Base-by-base conservation (phyloP, 2,113 vertebrate genomes). In the Theristicus caerulescens region DNA sequence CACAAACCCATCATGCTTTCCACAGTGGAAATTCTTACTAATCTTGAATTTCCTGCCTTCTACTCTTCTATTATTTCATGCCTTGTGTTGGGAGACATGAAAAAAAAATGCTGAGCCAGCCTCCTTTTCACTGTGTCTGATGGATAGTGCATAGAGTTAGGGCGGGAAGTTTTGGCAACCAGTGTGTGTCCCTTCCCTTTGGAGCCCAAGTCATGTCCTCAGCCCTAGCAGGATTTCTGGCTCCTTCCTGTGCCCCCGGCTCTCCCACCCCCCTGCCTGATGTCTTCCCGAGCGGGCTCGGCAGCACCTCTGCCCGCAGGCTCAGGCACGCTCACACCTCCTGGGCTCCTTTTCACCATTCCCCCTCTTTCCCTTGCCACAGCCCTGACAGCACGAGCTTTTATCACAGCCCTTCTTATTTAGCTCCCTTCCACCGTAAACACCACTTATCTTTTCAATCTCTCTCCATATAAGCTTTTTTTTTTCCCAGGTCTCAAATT, bases 371-470 rank as follows among this genome's bases (percentile, higher is more conserved):
- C 32, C 32, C 65, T 71, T 86, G 80, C 93, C 78, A 69, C 70
- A 85, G 66, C 73, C 70, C 84, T 91, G 90, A 88, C 91, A 96
- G 90, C 94, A 72, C 0, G 0, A 89, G 84, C 77, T 93, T 94
- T 95, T 97, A 94, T 95, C 93, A 77, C 70, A 95, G 78, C 47
- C 84, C 73, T 82, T 90, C 91, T 90, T 97, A 97, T 97, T 97
- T 96, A 97, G 91, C 89, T 96, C 91, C 36, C 66, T 95, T 94
- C 91, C 81, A 93, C 93, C 0, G 12, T 97, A 97, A 97, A 95
- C 96, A 97, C 82, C 94, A 94, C 89, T 95, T 96, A 97, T 96
- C 95, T 97, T 96, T 97, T 97, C 82, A 95, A 93, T 97, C 95
- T 97, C 62, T 88, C 74, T 47, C 87, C 78, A 40, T 88, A 71